These are phyloP conservation scores for Alethe diademata DNA, from an alignment of 2,113 vertebrate genomes.

Conservation along the genomic window DNA sequence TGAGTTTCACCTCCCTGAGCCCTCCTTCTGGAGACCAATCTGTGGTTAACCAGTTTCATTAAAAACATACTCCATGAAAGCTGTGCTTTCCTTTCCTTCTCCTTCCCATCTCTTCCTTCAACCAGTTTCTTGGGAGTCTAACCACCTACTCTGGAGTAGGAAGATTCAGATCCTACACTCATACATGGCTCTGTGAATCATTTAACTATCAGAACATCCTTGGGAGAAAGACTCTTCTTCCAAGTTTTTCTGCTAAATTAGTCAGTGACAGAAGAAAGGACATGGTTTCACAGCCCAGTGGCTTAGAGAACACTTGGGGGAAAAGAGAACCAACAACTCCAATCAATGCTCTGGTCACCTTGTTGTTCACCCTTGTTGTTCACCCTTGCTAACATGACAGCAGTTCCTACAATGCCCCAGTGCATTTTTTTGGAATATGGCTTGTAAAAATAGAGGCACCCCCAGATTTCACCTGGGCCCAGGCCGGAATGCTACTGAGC, in stretches of 20 bases:
- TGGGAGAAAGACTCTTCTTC: neutral
- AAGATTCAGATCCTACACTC: neutral
- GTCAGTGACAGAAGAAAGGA: neutral
- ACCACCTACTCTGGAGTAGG: neutral
- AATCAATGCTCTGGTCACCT: neutral
- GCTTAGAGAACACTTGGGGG: neutral
- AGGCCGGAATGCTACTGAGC: neutral
- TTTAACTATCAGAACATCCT: neutral
- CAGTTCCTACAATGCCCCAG: neutral
- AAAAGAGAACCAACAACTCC: neutral
- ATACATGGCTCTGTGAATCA: neutral
- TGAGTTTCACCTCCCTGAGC: neutral
- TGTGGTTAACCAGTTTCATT: neutral
- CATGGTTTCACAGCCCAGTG: fast-evolving
- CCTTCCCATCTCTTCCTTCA: neutral
- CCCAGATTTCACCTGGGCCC: neutral
- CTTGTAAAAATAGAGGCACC: neutral
- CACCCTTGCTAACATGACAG: neutral
- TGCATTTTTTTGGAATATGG: neutral
- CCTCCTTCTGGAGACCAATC: too few species aligned
- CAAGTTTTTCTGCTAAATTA: neutral
- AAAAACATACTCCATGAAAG: neutral
- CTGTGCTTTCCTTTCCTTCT: neutral
- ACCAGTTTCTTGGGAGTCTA: neutral
- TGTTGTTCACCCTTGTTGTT: neutral